A percentile compares a stretch with the other conserved stretches of the same genome.
Evolutionary conservation across 2,113 vertebrate genomes (phyloP).

Genomic region (Oophaga pumilio): DNA sequence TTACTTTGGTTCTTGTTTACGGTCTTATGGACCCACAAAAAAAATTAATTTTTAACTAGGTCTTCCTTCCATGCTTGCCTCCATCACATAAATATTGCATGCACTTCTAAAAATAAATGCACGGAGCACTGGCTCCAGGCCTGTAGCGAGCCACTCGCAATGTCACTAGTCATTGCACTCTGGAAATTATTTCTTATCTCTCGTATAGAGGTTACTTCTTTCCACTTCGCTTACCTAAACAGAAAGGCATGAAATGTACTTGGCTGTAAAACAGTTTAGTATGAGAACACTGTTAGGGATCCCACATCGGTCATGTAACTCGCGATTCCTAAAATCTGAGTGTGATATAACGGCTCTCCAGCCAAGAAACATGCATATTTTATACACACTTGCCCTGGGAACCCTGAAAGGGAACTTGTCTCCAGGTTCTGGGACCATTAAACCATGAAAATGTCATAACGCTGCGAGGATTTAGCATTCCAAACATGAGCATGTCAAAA

Average conservation of each 20-base stretch:
- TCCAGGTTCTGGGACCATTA: too few relatives aligned
- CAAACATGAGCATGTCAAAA: too few relatives aligned
- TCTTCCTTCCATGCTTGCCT: not conserved
- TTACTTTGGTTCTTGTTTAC: slow-evolving; percentile 23
- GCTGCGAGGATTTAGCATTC: too few relatives aligned
- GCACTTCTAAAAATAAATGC: slow-evolving; percentile 20
- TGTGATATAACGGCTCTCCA: not conserved
- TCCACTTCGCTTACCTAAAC: not conserved
- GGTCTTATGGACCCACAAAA: slow-evolving; percentile 8
- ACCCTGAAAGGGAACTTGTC: not conserved
- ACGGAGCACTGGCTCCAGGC: slow-evolving; percentile 15
- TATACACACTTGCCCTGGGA: not conserved
- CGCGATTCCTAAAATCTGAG: not conserved
- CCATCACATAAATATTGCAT: slow-evolving; percentile 37
- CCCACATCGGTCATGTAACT: not conserved
- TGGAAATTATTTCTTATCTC: slow-evolving; percentile 26
- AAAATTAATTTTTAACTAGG: slow-evolving; percentile 10
- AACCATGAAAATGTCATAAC: too few relatives aligned
- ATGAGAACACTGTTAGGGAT: not conserved
- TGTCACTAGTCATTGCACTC: slow-evolving; percentile 37
- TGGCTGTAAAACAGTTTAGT: not conserved
- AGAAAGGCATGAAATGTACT: not conserved
- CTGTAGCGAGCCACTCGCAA: slow-evolving; percentile 16
- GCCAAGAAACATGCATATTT: not conserved
- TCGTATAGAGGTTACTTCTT: not conserved